These are phyloP conservation scores for Podarcis raffonei DNA, from an alignment of 2,113 vertebrate species.

Conservation along the genomic window DNA sequence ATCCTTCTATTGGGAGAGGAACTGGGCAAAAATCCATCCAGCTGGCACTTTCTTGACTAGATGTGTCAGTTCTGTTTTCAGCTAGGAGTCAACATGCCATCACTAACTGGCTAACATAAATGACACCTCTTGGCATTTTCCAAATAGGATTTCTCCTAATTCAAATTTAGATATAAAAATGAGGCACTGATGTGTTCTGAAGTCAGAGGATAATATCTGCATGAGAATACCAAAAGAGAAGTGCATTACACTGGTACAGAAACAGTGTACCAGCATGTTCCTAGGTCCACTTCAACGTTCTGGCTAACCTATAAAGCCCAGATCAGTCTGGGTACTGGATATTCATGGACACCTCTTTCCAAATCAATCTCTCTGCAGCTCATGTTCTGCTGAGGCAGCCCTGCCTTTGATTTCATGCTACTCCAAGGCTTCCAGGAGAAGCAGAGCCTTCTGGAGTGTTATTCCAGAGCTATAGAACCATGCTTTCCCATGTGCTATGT, in stretches of 20 bases:
- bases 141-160: constrained; percentile 37
- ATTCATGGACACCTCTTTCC: neutral
- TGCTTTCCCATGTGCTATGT: no score
- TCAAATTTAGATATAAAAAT: constrained; percentile 27
- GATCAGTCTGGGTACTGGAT: neutral
- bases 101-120: constrained; percentile 23
- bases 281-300: neutral
- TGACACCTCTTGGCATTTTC: constrained; percentile 37
- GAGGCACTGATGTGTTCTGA: neutral
- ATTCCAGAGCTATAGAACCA: neutral
- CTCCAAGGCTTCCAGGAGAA: neutral
- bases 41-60: constrained; percentile 24
- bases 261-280: neutral
- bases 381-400: neutral
- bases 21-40: constrained; percentile 46
- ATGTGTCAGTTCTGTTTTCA: constrained; percentile 42
- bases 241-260: neutral
- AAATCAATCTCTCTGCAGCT: no score
- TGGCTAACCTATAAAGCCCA: neutral
- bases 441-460: neutral
- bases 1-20: constrained; percentile 11
- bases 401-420: no score
- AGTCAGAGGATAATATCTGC: constrained; percentile 1
- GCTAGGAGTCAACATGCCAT: constrained; percentile 39
- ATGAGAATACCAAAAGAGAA: neutral